These are phyloP conservation scores for Sebastes cheni DNA, from an alignment of 2,797 vertebrate genomes.

Conservation along the genomic window DNA sequence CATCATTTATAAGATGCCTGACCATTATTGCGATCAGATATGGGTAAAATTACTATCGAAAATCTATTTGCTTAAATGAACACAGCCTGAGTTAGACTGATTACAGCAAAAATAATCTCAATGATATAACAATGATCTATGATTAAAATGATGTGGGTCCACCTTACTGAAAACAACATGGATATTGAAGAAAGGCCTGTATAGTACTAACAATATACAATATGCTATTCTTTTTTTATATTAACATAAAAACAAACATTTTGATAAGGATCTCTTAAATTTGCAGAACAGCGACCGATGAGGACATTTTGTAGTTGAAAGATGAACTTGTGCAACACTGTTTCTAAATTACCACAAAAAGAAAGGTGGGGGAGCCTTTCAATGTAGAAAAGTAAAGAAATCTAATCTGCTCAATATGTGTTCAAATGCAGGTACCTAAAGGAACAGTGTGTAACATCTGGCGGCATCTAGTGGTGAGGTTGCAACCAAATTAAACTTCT, in stretches of 20 bases:
- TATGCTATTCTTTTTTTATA: background rate
- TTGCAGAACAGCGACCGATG: background rate
- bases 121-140: background rate
- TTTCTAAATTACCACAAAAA: background rate
- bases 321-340: background rate
- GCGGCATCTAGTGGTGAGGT: no score
- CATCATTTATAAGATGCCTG: slow-evolving; percentile 15
- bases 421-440: background rate
- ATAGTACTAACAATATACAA: background rate
- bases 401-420: accelerated
- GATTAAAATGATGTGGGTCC: background rate
- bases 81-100: background rate
- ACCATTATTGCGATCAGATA: background rate
- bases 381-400: background rate
- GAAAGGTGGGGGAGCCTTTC: background rate
- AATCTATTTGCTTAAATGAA: slow-evolving; percentile 7
- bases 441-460: no score
- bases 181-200: background rate
- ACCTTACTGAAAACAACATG: background rate
- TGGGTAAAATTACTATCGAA: background rate
- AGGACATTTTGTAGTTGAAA: background rate
- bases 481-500: no score
- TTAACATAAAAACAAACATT: background rate
- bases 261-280: background rate
- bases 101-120: background rate